A percentile compares a stretch with the other conserved stretches of the same genome.
Conservation (phyloP, 2,113 vertebrate genomes). For the Agelaius phoeniceus region DNA sequence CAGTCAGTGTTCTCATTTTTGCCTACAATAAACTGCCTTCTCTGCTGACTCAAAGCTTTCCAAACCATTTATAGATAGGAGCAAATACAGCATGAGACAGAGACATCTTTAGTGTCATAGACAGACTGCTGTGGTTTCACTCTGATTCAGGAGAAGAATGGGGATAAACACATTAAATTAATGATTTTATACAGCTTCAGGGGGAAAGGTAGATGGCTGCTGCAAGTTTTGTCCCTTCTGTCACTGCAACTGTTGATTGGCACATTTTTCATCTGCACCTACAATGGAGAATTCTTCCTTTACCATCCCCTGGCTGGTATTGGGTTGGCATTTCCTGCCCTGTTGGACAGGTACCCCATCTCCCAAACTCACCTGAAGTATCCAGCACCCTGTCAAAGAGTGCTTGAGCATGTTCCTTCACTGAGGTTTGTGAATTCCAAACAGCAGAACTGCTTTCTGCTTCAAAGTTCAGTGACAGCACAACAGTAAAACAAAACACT, state of each 20-base stretch:
- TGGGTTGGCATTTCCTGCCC: background rate
- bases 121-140: background rate
- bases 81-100: background rate
- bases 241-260: background rate
- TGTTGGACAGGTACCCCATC: background rate
- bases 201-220: background rate
- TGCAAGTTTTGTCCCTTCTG: background rate
- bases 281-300: background rate
- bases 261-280: background rate
- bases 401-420: background rate
- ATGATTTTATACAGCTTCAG: background rate
- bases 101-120: background rate
- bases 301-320: background rate
- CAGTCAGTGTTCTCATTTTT: background rate
- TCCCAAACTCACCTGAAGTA: background rate
- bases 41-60: background rate
- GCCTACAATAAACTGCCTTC: background rate
- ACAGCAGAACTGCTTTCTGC: background rate
- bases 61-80: background rate
- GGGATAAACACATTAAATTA: background rate
- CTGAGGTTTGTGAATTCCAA: background rate
- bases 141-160: background rate
- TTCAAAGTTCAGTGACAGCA: background rate
- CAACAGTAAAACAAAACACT: background rate
- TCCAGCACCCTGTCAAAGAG: background rate